phyloP scores from a whole-genome alignment of 2,888 invertebrate species.

The Caenorhabditis zanzibari region DNA sequence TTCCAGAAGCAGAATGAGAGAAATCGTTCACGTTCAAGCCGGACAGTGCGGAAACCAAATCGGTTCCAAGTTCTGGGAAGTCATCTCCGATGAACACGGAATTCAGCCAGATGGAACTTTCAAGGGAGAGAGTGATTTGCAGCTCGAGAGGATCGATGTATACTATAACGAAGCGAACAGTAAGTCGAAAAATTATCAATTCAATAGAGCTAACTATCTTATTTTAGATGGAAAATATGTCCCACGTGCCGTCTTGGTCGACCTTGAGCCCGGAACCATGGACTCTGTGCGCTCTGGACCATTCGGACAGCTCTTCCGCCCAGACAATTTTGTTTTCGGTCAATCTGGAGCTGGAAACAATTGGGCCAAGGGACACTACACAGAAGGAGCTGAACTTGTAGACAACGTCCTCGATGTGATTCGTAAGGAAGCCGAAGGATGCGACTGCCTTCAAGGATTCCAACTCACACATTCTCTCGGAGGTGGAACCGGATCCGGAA shows the following conservation, averaged over 20 bases:
- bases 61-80: constrained; percentile 88
- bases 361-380: constrained; percentile 94
- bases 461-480: constrained; percentile 91
- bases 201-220: no score
- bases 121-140: constrained; percentile 89
- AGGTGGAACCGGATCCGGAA: constrained; percentile 92
- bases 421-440: constrained; percentile 90
- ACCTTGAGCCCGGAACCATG: constrained; percentile 98
- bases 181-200: constrained; percentile 9
- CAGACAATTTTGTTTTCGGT: constrained; percentile 94
- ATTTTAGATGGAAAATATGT: constrained; percentile 92
- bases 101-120: constrained; percentile 81
- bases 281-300: constrained; percentile 95
- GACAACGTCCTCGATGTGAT: constrained; percentile 87
- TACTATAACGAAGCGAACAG: constrained; percentile 88
- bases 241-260: constrained; percentile 94
- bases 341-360: constrained; percentile 91
- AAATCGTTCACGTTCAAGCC: constrained; percentile 96
- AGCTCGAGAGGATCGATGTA: constrained; percentile 92
- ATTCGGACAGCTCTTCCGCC: constrained; percentile 94
- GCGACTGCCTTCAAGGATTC: constrained; percentile 95
- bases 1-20: constrained; percentile 88
- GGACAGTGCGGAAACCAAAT: constrained; percentile 97
- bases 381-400: constrained; percentile 89
- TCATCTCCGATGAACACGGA: constrained; percentile 81